phyloP scores from a whole-genome alignment of 1,140 invertebrate genomes.

The Bicyclus anynana region DNA sequence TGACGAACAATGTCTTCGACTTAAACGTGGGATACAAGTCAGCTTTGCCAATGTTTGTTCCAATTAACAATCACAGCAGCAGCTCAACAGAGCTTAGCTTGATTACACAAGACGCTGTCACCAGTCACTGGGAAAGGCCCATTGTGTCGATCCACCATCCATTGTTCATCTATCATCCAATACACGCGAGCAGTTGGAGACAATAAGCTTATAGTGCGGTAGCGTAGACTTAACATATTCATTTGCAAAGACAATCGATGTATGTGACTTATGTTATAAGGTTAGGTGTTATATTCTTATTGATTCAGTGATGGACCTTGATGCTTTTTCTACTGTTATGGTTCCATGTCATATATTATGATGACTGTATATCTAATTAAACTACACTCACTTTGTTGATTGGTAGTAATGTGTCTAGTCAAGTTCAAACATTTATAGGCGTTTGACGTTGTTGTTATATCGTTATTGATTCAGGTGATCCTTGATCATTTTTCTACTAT shows the following conservation, averaged over 20 bases:
- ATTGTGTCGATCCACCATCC: neutral
- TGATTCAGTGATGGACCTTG: no score
- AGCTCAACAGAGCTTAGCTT: neutral
- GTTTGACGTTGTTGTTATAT: no score
- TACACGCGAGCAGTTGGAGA: neutral
- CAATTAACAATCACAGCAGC: neutral
- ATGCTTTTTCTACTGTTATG: no score
- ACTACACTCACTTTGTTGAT: no score
- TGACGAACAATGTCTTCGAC: no score
- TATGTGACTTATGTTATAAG: neutral
- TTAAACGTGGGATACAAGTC: neutral
- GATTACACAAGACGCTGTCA: constrained; percentile 1
- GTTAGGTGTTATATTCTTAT: no score
- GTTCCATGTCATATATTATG: no score
- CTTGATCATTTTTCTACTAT: no score
- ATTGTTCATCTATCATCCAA: constrained; percentile 3
- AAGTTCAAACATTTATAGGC: no score
- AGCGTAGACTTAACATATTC: neutral
- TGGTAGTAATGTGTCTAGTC: no score
- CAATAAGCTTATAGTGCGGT: neutral
- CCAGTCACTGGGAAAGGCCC: neutral
- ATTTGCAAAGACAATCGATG: constrained; percentile 2
- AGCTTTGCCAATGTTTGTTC: neutral
- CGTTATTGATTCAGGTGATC: no score
- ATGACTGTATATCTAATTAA: no score